A percentile compares a stretch with the other conserved stretches of the same genome.
Evolutionary conservation across 2,113 vertebrate genomes (phyloP).

Genomic region (Mungos mungo): DNA sequence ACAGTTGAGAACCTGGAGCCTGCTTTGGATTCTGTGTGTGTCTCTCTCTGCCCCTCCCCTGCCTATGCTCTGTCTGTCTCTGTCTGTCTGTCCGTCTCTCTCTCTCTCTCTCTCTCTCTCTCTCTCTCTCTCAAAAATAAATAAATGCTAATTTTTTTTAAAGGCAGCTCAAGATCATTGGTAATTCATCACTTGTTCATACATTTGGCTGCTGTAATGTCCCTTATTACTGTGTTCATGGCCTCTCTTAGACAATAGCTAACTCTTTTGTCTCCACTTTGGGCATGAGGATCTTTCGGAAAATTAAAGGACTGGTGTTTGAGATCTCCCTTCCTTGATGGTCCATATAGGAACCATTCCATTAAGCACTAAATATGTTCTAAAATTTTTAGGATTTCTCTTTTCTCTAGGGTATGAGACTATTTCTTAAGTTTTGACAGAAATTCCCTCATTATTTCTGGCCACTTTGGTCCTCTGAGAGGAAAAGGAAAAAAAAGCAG

Average conservation of each 20-base stretch:
- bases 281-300: rapidly evolving
- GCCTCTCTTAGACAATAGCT: not conserved
- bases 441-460: not conserved
- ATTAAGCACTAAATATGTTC: not conserved
- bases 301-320: not conserved
- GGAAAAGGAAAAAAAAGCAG: not conserved
- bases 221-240: not conserved
- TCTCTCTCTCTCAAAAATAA: too few relatives aligned
- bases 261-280: not conserved
- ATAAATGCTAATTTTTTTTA: too few relatives aligned
- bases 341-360: too few relatives aligned
- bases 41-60: too few relatives aligned
- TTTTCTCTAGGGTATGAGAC: not conserved
- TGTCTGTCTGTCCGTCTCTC: too few relatives aligned
- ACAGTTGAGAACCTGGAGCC: too few relatives aligned
- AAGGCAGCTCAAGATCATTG: not conserved
- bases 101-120: too few relatives aligned
- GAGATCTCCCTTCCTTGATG: not conserved
- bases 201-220: not conserved
- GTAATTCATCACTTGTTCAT: not conserved
- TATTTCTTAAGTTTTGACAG: not conserved
- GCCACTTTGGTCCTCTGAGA: not conserved
- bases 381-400: not conserved
- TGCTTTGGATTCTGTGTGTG: too few relatives aligned
- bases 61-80: too few relatives aligned